phyloP scores from a whole-genome alignment of 2,888 invertebrate species.

The Trichopria drosophilae region DNA sequence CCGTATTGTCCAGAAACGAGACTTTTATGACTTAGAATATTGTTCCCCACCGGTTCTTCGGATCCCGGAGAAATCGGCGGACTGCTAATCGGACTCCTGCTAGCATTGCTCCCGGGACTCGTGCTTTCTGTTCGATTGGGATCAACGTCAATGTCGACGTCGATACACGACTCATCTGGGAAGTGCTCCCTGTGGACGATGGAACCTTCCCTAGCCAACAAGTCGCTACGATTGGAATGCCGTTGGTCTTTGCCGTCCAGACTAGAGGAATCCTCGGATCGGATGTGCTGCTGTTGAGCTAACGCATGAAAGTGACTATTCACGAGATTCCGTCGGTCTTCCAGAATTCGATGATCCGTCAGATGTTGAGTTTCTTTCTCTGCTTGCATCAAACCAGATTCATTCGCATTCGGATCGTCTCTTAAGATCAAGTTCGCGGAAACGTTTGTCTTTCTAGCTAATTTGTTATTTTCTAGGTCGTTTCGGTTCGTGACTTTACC shows the following conservation, averaged over 20 bases:
- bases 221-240: neutral
- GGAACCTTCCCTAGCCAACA: no score
- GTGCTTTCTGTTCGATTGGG: conserved; percentile 59
- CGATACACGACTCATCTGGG: conserved; percentile 28
- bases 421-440: conserved; percentile 5
- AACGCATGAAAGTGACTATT: conserved; percentile 1
- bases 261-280: conserved; percentile 14
- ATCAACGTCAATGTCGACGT: conserved; percentile 45
- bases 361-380: conserved; percentile 8
- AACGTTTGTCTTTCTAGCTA: conserved; percentile 6
- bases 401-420: conserved; percentile 7
- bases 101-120: conserved; percentile 65
- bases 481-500: conserved; percentile 62
- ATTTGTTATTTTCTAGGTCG: conserved; percentile 19
- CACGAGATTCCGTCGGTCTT: neutral
- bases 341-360: conserved; percentile 1
- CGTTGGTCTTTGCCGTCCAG: conserved; percentile 6
- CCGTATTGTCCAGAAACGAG: conserved; percentile 36
- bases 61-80: conserved; percentile 86
- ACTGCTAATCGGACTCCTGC: conserved; percentile 68
- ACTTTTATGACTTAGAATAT: conserved; percentile 32
- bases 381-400: conserved; percentile 3
- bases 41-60: conserved; percentile 64
- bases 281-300: conserved; percentile 7
- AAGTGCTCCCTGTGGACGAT: no score